phyloP scores from a whole-genome alignment of 2,888 invertebrate genomes.

The Lutraria lutraria region DNA sequence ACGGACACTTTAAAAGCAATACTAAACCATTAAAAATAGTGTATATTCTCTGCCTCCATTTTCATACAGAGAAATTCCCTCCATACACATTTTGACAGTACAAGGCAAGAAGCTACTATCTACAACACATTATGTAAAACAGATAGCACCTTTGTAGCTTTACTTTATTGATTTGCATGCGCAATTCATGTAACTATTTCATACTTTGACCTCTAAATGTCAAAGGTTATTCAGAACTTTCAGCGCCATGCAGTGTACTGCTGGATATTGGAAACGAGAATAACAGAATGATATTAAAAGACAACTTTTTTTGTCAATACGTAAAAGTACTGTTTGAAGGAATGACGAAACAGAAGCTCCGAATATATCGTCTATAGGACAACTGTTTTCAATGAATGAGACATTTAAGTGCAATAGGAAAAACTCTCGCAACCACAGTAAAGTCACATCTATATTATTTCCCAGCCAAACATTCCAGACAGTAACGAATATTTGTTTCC shows the following conservation, averaged over 20 bases:
- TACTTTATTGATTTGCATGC: too few relatives aligned
- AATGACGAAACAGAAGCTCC: not conserved
- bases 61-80: not conserved
- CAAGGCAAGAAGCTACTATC: too few relatives aligned
- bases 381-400: not conserved
- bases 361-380: not conserved
- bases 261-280: not conserved
- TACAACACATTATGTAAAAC: too few relatives aligned
- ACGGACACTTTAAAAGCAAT: not conserved
- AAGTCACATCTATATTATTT: conserved; percentile 9
- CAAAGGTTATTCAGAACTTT: conserved; percentile 3
- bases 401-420: not conserved
- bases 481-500: conserved; percentile 22
- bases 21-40: not conserved
- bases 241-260: not conserved
- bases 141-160: too few relatives aligned
- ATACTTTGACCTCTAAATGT: not conserved
- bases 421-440: conserved; percentile 7
- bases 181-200: too few relatives aligned
- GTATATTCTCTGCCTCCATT: not conserved
- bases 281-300: not conserved
- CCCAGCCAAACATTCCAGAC: conserved; percentile 23
- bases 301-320: not conserved
- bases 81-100: not conserved
- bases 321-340: not conserved